These are phyloP conservation scores for Agriotes lineatus DNA, from an alignment of 2,888 invertebrate species.

Conservation along the genomic window DNA sequence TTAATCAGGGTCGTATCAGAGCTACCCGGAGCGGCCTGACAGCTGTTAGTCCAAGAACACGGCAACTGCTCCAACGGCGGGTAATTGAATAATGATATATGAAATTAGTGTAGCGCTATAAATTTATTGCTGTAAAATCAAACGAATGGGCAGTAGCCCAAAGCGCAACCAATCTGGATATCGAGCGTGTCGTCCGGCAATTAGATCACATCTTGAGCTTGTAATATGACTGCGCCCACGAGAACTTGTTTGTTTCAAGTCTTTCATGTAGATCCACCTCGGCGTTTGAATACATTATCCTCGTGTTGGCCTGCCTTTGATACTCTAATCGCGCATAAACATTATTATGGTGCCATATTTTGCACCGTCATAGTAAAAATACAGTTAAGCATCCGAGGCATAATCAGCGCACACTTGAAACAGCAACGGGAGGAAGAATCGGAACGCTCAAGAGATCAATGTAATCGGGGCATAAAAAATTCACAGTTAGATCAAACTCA, in stretches of 20 bases:
- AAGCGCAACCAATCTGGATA: conserved; percentile 31
- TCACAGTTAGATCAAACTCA: neutral
- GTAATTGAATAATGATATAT: conserved; percentile 25
- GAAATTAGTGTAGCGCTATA: conserved; percentile 10
- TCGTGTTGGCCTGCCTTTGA: conserved; percentile 20
- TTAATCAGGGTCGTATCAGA: conserved; percentile 3
- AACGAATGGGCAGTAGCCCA: conserved; percentile 28
- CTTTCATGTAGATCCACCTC: conserved; percentile 25
- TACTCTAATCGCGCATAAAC: conserved; percentile 26
- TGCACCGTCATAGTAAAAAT: conserved; percentile 14
- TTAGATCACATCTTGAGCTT: conserved; percentile 33
- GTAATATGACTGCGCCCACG: conserved; percentile 33
- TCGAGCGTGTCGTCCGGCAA: conserved; percentile 33
- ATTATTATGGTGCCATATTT: conserved; percentile 23
- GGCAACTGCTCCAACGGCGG: neutral
- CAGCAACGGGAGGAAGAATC: neutral
- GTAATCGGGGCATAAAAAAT: neutral
- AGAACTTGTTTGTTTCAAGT: conserved; percentile 30
- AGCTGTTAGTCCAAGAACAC: neutral
- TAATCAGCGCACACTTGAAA: conserved; percentile 2
- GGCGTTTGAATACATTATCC: conserved; percentile 26
- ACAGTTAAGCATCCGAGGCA: conserved; percentile 2
- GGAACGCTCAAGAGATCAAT: neutral
- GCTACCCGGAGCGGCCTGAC: neutral
- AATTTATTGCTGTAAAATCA: conserved; percentile 19